A percentile compares a stretch with the other conserved stretches of the same genome.
These are phyloP conservation scores for Hippoglossus hippoglossus DNA, from an alignment of 2,797 vertebrate genomes.

Conservation along the genomic window DNA sequence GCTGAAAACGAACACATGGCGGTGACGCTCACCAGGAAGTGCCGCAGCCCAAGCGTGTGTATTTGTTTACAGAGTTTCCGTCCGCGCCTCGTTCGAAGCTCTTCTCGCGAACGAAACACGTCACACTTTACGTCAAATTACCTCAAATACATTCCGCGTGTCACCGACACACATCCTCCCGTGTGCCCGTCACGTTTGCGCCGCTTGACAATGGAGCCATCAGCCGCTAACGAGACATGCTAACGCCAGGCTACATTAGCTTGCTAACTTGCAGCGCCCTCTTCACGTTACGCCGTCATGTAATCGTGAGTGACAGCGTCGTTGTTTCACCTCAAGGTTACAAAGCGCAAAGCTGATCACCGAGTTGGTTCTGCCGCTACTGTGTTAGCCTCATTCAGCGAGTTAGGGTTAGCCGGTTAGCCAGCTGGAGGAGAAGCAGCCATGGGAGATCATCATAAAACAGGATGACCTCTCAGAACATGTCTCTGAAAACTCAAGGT, in stretches of 20 bases:
- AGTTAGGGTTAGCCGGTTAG: constrained; percentile 6
- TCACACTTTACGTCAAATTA: not conserved
- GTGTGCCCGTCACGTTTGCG: not conserved
- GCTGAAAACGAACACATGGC: constrained; percentile 58
- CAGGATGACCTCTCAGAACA: constrained; percentile 34
- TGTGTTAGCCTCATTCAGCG: not conserved
- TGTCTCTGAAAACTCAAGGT: constrained; percentile 51
- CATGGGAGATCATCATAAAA: constrained; percentile 30
- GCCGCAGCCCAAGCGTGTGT: constrained; percentile 38
- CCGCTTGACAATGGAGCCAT: not conserved
- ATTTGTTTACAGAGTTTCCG: constrained; percentile 70
- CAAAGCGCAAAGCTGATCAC: not conserved
- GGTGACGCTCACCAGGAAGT: constrained; percentile 59
- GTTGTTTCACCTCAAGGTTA: not conserved
- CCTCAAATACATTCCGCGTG: not conserved
- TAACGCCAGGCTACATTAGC: constrained; percentile 45
- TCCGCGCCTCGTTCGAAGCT: not conserved
- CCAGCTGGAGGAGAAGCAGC: constrained; percentile 41
- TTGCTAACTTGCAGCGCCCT: constrained; percentile 19
- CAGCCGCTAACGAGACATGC: constrained; percentile 49
- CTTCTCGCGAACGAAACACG: not conserved
- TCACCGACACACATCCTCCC: rapidly evolving
- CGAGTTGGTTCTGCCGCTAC: not conserved
- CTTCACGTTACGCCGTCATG: constrained; percentile 3
- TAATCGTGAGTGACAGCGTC: not conserved